These are phyloP conservation scores for Zalophus californianus DNA, from an alignment of 2,797 vertebrate species.

Conservation along the genomic window DNA sequence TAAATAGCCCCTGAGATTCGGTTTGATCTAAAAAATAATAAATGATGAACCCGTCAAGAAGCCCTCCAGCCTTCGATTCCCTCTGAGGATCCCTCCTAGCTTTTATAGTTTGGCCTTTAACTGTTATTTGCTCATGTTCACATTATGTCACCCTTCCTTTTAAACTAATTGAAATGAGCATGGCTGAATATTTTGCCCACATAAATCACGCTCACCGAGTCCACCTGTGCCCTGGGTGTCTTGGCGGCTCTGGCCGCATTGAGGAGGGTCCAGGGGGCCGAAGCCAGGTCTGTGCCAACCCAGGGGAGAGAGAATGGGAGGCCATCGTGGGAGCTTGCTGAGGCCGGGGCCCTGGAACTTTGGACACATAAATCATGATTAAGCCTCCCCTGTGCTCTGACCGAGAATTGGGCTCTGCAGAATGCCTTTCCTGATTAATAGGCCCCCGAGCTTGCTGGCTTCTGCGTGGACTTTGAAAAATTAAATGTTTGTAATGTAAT, in stretches of 20 bases:
- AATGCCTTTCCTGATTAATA: conserved; percentile 64
- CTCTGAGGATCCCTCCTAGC: not conserved
- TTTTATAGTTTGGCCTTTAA: not conserved
- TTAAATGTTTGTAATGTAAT: conserved; percentile 69
- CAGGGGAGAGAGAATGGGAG: not conserved
- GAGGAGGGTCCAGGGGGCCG: not conserved
- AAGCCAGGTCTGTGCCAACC: not conserved
- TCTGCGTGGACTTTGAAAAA: conserved; percentile 66
- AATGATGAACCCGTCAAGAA: not conserved
- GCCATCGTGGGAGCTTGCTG: not conserved
- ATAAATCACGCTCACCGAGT: not conserved
- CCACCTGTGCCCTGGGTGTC: not conserved
- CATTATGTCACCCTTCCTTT: conserved; percentile 30
- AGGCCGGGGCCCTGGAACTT: not conserved
- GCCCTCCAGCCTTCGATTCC: not conserved
- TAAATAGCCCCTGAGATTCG: not conserved
- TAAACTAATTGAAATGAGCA: conserved; percentile 27
- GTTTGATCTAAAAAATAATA: not conserved
- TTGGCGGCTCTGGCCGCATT: not conserved
- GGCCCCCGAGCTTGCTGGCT: conserved; percentile 20
- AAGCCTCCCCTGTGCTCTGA: not conserved
- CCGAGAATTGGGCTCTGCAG: conserved; percentile 4
- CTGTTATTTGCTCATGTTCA: conserved; percentile 30
- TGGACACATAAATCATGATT: not conserved
- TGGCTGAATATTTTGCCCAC: not conserved